Conservation (phyloP, 2,888 invertebrate genomes). For the Geophilus truncorum region DNA sequence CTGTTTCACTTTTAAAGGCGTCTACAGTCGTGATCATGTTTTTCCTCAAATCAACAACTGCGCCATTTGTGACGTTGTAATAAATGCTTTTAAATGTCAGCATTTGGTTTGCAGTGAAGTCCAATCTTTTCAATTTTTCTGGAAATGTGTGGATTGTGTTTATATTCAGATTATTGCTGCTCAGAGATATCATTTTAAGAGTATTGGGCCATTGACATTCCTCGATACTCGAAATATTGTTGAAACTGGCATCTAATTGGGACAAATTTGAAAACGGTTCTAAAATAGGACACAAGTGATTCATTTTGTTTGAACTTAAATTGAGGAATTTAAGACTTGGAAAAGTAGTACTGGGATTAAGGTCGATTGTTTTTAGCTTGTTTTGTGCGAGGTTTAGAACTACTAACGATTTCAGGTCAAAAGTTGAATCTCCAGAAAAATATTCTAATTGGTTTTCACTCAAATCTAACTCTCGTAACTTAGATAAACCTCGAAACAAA, state of each 20-base stretch:
- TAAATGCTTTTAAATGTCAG: constrained; percentile 51
- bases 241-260: background rate
- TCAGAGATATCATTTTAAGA: background rate
- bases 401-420: constrained; percentile 54
- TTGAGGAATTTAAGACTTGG: constrained; percentile 37
- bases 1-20: constrained; percentile 45
- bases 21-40: constrained; percentile 38
- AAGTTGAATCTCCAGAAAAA: constrained; percentile 54
- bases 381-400: constrained; percentile 55
- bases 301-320: background rate
- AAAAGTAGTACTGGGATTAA: constrained; percentile 51
- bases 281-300: constrained; percentile 49
- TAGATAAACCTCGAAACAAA: constrained; percentile 56
- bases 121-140: constrained; percentile 51
- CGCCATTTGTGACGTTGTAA: constrained; percentile 43
- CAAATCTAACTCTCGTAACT: constrained; percentile 56
- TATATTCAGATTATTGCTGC: background rate
- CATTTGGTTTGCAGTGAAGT: constrained; percentile 55
- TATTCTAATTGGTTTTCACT: constrained; percentile 53
- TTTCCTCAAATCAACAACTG: background rate
- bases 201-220: background rate
- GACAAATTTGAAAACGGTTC: background rate
- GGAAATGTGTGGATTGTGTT: background rate
- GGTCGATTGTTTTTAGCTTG: constrained; percentile 54
- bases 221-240: background rate